A percentile compares a stretch with the other conserved stretches of the same genome.
Evolutionary conservation across 92 coral and sea anemone genomes (phyloP).

Genomic region (Micromussa lordhowensis): DNA sequence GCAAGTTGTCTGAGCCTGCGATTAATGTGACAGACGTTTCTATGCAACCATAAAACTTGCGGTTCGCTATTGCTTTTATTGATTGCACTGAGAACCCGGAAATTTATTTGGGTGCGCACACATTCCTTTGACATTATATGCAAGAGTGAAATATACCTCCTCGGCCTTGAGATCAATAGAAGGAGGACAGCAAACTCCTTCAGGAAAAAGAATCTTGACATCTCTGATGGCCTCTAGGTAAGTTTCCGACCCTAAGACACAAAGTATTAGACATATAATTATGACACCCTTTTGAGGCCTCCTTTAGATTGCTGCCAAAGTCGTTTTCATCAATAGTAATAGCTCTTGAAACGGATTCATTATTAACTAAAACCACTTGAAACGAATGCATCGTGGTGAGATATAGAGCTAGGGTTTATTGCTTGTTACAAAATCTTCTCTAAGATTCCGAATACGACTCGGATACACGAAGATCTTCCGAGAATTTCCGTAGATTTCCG

Average conservation of each 20-base stretch:
- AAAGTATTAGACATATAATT: background rate
- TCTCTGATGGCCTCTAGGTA: slow-evolving; percentile 81
- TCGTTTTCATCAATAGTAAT: background rate
- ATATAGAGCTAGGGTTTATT: background rate
- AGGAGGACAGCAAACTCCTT: slow-evolving; percentile 91
- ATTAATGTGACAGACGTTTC: too few relatives aligned
- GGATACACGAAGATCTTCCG: background rate
- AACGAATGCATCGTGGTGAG: background rate
- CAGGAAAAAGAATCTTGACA: slow-evolving; percentile 83
- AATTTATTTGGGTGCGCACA: too few relatives aligned
- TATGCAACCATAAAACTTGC: too few relatives aligned
- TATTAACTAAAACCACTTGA: background rate
- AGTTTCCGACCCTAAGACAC: slow-evolving; percentile 68
- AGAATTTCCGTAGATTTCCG: background rate
- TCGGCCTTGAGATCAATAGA: slow-evolving; percentile 91
- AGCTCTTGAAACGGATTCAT: background rate
- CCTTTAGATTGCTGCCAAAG: background rate
- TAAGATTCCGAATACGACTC: background rate
- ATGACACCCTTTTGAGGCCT: background rate
- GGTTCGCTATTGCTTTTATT: too few relatives aligned
- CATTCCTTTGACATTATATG: background rate
- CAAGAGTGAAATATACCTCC: slow-evolving; percentile 61
- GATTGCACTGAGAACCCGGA: too few relatives aligned
- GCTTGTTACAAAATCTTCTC: background rate
- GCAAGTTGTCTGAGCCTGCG: too few relatives aligned